A percentile compares a stretch with the other conserved stretches of the same genome.
These are phyloP conservation scores for Probosciger aterrimus DNA, from an alignment of 2,113 vertebrate species.

Conservation along the genomic window DNA sequence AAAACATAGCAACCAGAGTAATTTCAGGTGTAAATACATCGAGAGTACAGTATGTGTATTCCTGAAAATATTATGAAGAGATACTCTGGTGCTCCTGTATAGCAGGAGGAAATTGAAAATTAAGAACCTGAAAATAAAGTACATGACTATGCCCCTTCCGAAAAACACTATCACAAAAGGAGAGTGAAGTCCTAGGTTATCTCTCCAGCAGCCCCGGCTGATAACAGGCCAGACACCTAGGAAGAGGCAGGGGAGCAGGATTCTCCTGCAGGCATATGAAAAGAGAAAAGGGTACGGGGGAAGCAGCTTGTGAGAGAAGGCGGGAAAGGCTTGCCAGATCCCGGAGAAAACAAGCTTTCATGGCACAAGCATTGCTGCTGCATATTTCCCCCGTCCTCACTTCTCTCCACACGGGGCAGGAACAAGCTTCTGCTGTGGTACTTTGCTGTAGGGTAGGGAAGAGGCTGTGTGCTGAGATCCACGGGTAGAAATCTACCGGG, in stretches of 20 bases:
- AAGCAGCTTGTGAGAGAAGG: background rate
- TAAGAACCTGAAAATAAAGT: background rate
- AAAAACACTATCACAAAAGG: background rate
- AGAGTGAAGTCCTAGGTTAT: background rate
- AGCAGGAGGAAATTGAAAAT: background rate
- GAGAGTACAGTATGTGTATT: background rate
- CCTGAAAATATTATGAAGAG: background rate
- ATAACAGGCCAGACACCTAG: background rate
- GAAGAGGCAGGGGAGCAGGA: background rate
- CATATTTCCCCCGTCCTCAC: background rate
- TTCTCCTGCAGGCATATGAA: background rate
- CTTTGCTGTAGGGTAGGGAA: constrained; percentile 11
- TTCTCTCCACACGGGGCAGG: constrained; percentile 12
- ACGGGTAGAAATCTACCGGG: background rate
- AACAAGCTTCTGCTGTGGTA: background rate
- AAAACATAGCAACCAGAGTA: background rate
- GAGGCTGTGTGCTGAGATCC: background rate
- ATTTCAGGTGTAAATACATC: constrained; percentile 36
- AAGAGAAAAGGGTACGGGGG: background rate
- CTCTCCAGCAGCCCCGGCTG: background rate
- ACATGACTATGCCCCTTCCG: background rate
- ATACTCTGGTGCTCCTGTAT: background rate
- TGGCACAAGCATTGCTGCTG: background rate
- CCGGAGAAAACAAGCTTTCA: background rate
- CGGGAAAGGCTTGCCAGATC: background rate